Evolutionary conservation across 2,113 vertebrate genomes (phyloP).

Genomic region (Trinectes maculatus): DNA sequence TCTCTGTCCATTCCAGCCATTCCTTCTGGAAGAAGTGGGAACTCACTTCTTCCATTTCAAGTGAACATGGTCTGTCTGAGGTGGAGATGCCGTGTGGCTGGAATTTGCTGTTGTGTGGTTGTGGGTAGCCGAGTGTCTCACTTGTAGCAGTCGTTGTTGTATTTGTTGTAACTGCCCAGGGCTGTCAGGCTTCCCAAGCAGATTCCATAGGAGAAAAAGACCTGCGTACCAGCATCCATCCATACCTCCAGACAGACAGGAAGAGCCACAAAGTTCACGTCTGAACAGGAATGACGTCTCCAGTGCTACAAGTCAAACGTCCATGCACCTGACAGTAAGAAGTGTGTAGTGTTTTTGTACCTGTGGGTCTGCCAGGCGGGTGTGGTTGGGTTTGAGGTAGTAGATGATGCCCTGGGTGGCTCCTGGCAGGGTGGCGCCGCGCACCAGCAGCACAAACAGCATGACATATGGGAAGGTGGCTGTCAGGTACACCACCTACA

Average conservation of each 20-base stretch:
- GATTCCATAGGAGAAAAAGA: conserved; percentile 95
- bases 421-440: conserved; percentile 88
- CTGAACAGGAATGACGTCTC: too few species aligned
- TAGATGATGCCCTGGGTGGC: conserved; percentile 89
- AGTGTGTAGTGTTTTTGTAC: conserved; percentile 64
- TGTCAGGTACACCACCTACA: conserved; percentile 93
- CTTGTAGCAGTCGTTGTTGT: conserved; percentile 96
- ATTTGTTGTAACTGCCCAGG: conserved; percentile 95
- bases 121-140: conserved; percentile 67
- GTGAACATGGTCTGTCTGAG: background rate
- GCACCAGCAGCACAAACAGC: conserved; percentile 88
- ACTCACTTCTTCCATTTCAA: conserved; percentile 37
- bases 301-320: too few species aligned
- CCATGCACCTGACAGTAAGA: background rate
- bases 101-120: background rate
- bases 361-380: conserved; percentile 89
- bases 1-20: conserved; percentile 75
- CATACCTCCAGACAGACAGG: conserved; percentile 83
- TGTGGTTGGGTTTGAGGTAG: conserved; percentile 89
- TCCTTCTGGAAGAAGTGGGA: conserved; percentile 54
- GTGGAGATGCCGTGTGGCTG: background rate
- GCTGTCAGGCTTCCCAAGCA: conserved; percentile 92
- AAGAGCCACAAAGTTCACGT: background rate
- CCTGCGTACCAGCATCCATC: conserved; percentile 95
- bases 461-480: conserved; percentile 93